Conservation (phyloP, 92 coral and sea anemone genomes). For the Siderastrea radians region DNA sequence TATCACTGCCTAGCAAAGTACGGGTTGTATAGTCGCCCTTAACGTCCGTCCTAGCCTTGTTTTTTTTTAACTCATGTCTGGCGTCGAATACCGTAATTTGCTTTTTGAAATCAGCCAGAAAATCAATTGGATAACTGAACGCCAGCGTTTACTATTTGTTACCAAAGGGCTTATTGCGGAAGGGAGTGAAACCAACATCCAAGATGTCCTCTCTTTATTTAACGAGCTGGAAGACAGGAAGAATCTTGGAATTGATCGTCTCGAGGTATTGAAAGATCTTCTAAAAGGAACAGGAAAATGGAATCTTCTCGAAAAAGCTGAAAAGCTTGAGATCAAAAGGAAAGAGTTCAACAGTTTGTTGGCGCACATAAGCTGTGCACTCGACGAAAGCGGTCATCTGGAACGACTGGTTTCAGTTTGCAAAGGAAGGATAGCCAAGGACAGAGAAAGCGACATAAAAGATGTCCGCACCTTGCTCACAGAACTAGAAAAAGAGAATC, state of each 20-base stretch:
- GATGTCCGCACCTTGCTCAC: constrained; percentile 20
- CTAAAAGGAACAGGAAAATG: background rate
- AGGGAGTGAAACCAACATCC: background rate
- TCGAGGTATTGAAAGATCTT: background rate
- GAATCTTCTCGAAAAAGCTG: background rate
- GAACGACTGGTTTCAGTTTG: background rate
- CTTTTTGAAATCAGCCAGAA: background rate
- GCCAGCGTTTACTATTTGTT: background rate
- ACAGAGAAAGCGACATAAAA: background rate
- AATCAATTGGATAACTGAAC: background rate
- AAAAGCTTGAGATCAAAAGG: constrained; percentile 12
- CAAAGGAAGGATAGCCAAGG: background rate
- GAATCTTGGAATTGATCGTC: constrained; percentile 20
- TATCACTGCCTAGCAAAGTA: too few species aligned
- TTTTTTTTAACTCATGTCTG: background rate
- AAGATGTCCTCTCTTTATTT: background rate
- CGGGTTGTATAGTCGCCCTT: too few species aligned
- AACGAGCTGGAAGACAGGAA: background rate
- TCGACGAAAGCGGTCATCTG: background rate
- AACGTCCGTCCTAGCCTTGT: too few species aligned
- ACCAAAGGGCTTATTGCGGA: background rate
- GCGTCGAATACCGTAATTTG: constrained; percentile 29
- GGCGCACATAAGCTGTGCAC: background rate
- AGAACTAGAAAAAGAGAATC: constrained; percentile 47
- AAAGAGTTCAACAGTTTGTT: background rate